Conservation (phyloP, 1,140 invertebrate species). For the Listronotus bonariensis region DNA sequence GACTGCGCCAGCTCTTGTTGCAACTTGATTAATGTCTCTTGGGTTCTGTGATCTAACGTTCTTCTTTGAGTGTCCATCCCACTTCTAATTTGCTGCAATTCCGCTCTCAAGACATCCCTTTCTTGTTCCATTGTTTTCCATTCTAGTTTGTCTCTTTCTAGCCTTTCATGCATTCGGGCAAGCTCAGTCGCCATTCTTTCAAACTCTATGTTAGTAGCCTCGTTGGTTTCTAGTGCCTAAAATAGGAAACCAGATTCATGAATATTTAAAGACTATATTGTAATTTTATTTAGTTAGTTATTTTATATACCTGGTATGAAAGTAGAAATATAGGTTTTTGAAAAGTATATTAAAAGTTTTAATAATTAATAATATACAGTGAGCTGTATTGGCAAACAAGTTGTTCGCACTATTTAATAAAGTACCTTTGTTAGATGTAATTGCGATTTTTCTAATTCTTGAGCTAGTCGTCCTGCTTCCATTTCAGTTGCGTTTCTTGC, state of each 20-base stretch:
- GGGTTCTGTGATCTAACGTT: constrained; percentile 64
- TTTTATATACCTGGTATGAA: too few relatives aligned
- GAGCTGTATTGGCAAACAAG: too few relatives aligned
- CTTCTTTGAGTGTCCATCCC: constrained; percentile 70
- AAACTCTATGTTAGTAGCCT: constrained; percentile 78
- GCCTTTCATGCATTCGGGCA: constrained; percentile 74
- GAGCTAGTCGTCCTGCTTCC: constrained; percentile 80
- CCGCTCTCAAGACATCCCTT: constrained; percentile 68
- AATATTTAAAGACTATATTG: too few relatives aligned
- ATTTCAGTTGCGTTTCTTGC: constrained; percentile 80
- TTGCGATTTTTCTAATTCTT: constrained; percentile 85
- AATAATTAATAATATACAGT: too few relatives aligned
- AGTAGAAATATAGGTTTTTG: too few relatives aligned
- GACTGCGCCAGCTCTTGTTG: constrained; percentile 74
- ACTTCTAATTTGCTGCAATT: constrained; percentile 68
- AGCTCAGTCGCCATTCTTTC: constrained; percentile 81
- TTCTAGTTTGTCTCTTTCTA: constrained; percentile 71
- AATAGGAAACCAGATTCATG: too few relatives aligned
- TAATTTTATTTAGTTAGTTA: too few relatives aligned
- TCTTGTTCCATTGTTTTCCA: constrained; percentile 71
- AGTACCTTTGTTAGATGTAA: constrained; percentile 71
- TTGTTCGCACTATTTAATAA: too few relatives aligned
- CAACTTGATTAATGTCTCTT: constrained; percentile 67
- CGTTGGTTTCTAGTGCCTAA: constrained; percentile 74
- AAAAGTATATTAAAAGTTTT: too few relatives aligned